Base-by-base conservation (phyloP, 2,888 invertebrate genomes). In the Copidosoma aretas region DNA sequence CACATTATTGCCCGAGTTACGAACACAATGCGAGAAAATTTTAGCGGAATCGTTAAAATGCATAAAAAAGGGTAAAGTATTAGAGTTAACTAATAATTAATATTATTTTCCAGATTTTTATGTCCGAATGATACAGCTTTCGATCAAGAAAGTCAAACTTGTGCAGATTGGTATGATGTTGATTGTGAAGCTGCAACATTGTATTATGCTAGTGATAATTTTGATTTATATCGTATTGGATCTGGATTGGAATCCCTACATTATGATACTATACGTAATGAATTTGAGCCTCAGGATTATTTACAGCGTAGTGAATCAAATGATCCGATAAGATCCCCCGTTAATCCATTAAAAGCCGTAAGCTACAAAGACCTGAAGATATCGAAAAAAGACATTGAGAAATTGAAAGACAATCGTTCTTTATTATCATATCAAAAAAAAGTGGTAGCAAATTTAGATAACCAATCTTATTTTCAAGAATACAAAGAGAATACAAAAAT, bases 101-200 rank as follows among this genome's bases (percentile, higher is more conserved):
- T 24, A 25, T 21, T n/a, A 22, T 17, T 58, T 69, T 60, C 91
- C 87, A 89, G 93, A 79, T 95, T 95, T 86, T 88, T 94, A 81
- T 95, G 94, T 80, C 94, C 94, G 49, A 94, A 95, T 77, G 92
- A 93, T 75, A 95, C 95, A 1, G 90, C 94, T 74, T 95, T 95
- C 85, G 94, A 95, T 84, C 94, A 95, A 82, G 94, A 94, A 82
- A 93, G 93, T 68, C 93, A 94, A 85, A 95, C 94, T 25, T 95
- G 95, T 83, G 95, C 95, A 58, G 92, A 94, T 79, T 94, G 94
- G 91, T 93, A 93, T 73, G 94, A 95, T 82, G 92, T 95, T 1
- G 94, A 94, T 79, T 95, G 95, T 81, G 91, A 91, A 77, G 91
- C 92, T 46, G 89, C 92, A 19, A 92, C 93, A 56, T 86, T 93